A percentile compares a stretch with the other conserved stretches of the same genome.
Evolutionary conservation across 2,888 invertebrate species (phyloP).

Genomic region (Rhimphoctona megacephalus): DNA sequence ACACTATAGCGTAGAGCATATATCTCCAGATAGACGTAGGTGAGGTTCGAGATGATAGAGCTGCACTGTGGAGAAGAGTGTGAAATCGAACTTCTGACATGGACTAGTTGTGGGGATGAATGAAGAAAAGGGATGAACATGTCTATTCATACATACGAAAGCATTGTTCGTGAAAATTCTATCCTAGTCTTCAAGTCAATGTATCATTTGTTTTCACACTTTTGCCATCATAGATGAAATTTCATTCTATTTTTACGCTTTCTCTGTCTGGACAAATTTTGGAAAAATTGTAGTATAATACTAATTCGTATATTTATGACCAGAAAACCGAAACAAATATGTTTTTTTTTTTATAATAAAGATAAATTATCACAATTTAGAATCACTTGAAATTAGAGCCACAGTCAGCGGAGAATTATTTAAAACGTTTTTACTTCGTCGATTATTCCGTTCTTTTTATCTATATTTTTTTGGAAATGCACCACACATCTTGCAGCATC

Average conservation of each 20-base stretch:
- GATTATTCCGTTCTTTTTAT: not conserved
- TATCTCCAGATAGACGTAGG: conserved; percentile 8
- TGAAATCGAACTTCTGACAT: conserved; percentile 46
- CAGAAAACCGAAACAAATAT: too few relatives aligned
- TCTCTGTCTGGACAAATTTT: not conserved
- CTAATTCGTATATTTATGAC: too few relatives aligned
- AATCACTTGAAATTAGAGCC: not conserved
- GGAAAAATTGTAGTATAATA: not conserved
- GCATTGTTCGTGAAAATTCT: conserved; percentile 33
- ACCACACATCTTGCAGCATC: conserved; percentile 8
- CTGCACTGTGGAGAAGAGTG: not conserved
- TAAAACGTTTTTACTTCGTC: not conserved
- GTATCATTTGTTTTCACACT: conserved; percentile 10
- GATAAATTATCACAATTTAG: not conserved
- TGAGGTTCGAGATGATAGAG: not conserved
- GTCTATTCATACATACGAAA: conserved; percentile 25
- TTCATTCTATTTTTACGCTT: not conserved
- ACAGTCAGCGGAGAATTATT: not conserved
- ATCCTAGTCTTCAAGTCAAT: conserved; percentile 29
- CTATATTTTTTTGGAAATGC: not conserved
- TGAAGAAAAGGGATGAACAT: conserved; percentile 28
- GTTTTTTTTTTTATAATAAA: too few relatives aligned
- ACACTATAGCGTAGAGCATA: conserved; percentile 9
- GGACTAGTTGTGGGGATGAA: conserved; percentile 23
- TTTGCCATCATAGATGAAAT: not conserved